Evolutionary conservation across 2,113 vertebrate genomes (phyloP), one percentile per base, ranked within the genome.

Genomic region (Phalacrocorax pelagicus): DNA sequence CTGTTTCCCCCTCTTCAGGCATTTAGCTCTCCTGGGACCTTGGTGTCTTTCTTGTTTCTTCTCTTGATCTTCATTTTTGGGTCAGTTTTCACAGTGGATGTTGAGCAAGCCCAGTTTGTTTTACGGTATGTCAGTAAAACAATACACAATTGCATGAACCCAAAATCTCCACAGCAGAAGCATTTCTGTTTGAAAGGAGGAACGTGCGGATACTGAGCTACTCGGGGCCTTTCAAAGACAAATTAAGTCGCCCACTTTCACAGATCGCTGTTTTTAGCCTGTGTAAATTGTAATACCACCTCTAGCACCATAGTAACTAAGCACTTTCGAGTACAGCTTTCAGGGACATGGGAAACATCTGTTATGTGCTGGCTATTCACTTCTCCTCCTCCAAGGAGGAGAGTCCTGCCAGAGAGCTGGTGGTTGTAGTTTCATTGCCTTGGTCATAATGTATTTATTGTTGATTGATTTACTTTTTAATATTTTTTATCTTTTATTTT

Each of bases 331-430:
- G 88, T 75, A 73, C 71, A 80, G 81, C 88, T 91, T 91, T 62
- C 78, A 83, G 91, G 72, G 67, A 74, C 88, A 80, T 71, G 84
- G 77, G 75, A 82, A 91, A 79, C 88, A 91, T 93, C 93, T 96
- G 84, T 83, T 86, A 71, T 2, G 6, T 67, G 47, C 3, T 3
- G 47, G 52, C 81, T 54, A 88, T 52, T 92, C 71, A 61, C 52
- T 86, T 70, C 61, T 92, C 42, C 59, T 86, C 61, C 79, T 84
- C 49, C 49, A 19, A 54, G 20, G 29, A 73, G 65, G 36, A 90
- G 22, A 83, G 57, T 52, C 34, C 34, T 74, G 75, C 15, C 22
- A 55, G 71, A 29, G 34, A 46, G 24, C n/a, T 30, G 15, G 27
- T 17, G 26, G 46, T 12, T 71, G 69, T 26, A 20, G 51, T 85